phyloP scores from a whole-genome alignment of 2,888 invertebrate genomes.

The Andrena marginata region DNA sequence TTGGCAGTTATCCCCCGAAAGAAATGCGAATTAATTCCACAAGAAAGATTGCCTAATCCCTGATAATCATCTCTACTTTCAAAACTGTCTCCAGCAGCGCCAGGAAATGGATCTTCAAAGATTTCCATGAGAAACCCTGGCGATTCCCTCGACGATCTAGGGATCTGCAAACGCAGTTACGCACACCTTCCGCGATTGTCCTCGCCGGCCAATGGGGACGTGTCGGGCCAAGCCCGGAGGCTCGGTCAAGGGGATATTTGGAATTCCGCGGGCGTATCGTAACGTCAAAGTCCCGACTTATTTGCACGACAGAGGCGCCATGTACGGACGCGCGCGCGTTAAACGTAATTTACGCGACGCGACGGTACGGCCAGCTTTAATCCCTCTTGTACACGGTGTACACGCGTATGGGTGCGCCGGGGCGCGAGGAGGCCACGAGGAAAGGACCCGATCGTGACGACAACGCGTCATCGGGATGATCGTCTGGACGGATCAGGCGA shows the following conservation, averaged over 20 bases:
- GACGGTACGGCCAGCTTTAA: conserved; percentile 49
- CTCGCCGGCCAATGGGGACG: conserved; percentile 1
- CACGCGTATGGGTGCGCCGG: background rate
- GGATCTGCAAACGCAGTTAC: background rate
- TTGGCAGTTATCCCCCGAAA: too few species aligned
- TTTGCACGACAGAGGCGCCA: conserved; percentile 64
- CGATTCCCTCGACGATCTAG: conserved; percentile 10
- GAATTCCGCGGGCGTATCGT: conserved; percentile 63
- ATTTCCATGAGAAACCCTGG: conserved; percentile 14
- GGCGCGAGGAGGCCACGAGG: background rate
- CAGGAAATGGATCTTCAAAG: conserved; percentile 3
- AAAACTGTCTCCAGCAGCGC: background rate
- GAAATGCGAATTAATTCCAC: too few species aligned
- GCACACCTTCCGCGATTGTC: conserved; percentile 19
- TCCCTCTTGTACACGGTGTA: conserved; percentile 21
- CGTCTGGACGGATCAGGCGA: conserved; percentile 63
- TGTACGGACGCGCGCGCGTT: conserved; percentile 54
- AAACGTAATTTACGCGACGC: conserved; percentile 66
- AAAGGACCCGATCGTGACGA: conserved; percentile 38
- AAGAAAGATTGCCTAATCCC: background rate
- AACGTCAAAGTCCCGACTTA: conserved; percentile 59
- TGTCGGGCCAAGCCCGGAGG: background rate
- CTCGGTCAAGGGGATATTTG: conserved; percentile 40
- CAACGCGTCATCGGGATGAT: conserved; percentile 34
- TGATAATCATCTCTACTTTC: background rate